phyloP scores from a whole-genome alignment of 2,797 vertebrate genomes.

The Pampus argenteus region DNA sequence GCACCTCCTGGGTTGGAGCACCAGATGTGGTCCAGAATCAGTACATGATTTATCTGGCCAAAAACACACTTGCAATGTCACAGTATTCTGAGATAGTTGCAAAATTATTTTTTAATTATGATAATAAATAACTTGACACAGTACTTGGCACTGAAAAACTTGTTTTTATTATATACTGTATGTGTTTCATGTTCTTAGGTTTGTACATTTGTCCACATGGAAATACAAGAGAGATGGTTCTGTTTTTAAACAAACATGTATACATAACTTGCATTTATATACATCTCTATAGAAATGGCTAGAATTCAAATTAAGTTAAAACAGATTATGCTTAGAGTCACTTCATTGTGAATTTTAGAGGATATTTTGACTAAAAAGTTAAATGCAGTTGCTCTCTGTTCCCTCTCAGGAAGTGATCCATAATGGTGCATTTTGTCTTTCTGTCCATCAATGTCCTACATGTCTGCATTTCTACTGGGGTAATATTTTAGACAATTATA shows the following conservation, averaged over 20 bases:
- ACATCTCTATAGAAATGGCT: background rate
- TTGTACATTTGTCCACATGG: background rate
- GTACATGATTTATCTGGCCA: background rate
- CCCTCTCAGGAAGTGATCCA: slow-evolving; percentile 67
- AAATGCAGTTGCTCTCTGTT: slow-evolving; percentile 12
- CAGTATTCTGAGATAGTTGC: background rate
- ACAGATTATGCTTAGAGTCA: background rate
- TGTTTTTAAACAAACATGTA: background rate
- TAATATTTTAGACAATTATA: background rate
- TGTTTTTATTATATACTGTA: background rate
- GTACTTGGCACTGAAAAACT: slow-evolving; percentile 1
- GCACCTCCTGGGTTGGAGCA: slow-evolving; percentile 69
- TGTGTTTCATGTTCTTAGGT: background rate
- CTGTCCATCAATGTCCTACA: slow-evolving; percentile 38
- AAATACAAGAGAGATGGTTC: background rate
- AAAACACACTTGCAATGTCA: slow-evolving; percentile 2
- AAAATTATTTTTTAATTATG: background rate
- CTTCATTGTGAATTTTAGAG: background rate
- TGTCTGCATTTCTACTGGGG: slow-evolving; percentile 27
- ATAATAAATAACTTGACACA: background rate
- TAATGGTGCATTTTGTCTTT: slow-evolving; percentile 37
- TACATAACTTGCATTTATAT: too few relatives aligned
- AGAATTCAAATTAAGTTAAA: background rate
- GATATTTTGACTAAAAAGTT: background rate
- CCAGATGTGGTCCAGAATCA: background rate